Percentiles rank a stretch among this genome's conserved stretches.
Conservation (phyloP, 2,888 invertebrate species). For the Abrostola triplasia region DNA sequence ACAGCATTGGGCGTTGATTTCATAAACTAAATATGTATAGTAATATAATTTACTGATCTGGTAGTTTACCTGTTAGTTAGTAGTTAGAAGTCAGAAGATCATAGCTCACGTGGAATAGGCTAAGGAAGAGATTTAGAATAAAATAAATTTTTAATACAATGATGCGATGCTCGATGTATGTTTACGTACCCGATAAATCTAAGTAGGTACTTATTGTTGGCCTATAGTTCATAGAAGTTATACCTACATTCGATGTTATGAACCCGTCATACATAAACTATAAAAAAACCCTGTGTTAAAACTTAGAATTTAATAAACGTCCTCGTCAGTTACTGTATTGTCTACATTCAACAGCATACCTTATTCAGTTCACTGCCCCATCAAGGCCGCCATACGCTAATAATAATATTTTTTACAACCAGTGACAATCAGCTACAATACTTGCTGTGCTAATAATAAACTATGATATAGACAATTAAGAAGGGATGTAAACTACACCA, state of each 20-base stretch:
- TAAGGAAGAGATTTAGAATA: no score
- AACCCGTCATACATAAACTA: neutral
- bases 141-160: no score
- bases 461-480: neutral
- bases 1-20: no score
- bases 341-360: constrained; percentile 23
- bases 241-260: no score
- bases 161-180: neutral
- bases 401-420: constrained; percentile 35
- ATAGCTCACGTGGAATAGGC: no score
- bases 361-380: constrained; percentile 54
- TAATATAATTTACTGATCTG: no score
- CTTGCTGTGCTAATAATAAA: neutral
- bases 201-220: no score
- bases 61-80: no score
- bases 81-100: no score
- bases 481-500: neutral
- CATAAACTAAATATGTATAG: no score
- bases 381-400: constrained; percentile 51
- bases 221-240: neutral
- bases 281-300: neutral
- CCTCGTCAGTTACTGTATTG: constrained; percentile 11
- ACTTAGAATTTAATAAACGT: neutral
- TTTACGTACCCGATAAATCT: constrained; percentile 3
- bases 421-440: constrained; percentile 11